Conservation (phyloP, 2,113 vertebrate species). For the Tragelaphus buxtoni region DNA sequence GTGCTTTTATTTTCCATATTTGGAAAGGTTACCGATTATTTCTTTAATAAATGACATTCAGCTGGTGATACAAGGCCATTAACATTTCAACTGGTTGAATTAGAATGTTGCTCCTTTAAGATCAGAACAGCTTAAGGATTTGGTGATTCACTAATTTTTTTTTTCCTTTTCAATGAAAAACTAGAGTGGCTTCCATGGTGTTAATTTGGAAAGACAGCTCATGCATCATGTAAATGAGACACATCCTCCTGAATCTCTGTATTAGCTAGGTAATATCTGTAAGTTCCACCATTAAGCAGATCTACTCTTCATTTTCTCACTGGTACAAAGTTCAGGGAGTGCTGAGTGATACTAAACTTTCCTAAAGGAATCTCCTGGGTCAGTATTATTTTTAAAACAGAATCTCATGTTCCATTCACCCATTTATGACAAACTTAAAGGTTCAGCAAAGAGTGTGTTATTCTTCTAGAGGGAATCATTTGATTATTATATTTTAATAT, state of each 20-base stretch:
- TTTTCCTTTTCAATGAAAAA: background rate
- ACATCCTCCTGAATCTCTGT: background rate
- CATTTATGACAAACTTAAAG: background rate
- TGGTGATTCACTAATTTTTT: background rate
- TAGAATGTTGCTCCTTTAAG: background rate
- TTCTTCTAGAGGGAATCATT: background rate
- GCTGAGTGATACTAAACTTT: background rate
- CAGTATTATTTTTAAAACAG: background rate
- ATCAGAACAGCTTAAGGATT: background rate
- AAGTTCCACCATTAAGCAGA: background rate
- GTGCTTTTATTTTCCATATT: background rate
- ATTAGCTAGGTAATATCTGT: background rate
- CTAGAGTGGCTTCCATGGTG: background rate
- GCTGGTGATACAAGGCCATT: background rate
- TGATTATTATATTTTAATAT: background rate
- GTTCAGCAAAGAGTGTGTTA: background rate
- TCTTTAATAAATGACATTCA: conserved; percentile 1
- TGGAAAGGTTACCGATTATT: background rate
- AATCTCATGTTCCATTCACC: background rate
- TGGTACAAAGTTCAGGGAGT: background rate
- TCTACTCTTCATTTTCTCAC: background rate
- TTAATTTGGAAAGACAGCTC: background rate
- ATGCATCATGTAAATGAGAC: background rate
- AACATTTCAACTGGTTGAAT: background rate
- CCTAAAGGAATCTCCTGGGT: background rate